Evolutionary conservation across 2,797 vertebrate genomes (phyloP).

Genomic region (Capromys pilorides): DNA sequence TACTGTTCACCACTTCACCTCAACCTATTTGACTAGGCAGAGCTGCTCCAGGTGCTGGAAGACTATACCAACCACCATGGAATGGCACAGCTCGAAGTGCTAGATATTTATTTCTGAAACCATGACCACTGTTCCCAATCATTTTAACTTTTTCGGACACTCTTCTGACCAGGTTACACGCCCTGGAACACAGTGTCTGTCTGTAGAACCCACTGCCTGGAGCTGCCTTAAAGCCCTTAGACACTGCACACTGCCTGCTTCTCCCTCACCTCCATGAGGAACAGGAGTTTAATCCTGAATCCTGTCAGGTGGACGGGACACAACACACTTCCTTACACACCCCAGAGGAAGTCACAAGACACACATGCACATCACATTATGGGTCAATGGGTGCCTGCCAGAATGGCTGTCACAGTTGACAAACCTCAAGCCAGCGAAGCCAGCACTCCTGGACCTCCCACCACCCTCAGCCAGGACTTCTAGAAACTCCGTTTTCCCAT

Average conservation of each 20-base stretch:
- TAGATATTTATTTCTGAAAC: neutral
- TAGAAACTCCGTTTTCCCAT: fast-evolving
- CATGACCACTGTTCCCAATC: neutral
- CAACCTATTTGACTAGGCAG: neutral
- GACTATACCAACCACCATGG: neutral
- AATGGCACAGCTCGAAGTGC: neutral
- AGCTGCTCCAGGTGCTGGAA: neutral
- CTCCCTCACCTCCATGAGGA: neutral
- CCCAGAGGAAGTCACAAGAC: neutral
- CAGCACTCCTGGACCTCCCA: neutral
- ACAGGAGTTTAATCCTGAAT: neutral
- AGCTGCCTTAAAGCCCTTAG: neutral
- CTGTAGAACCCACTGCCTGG: neutral
- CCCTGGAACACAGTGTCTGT: fast-evolving
- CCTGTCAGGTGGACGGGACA: neutral
- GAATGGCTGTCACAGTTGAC: fast-evolving
- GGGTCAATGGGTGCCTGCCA: fast-evolving
- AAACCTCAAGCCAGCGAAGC: fast-evolving
- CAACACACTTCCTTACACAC: fast-evolving
- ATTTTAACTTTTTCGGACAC: neutral
- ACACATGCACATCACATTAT: fast-evolving
- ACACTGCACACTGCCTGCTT: fast-evolving
- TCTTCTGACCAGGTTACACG: neutral
- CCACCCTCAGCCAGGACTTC: neutral
- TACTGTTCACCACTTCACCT: neutral